These are phyloP conservation scores for Pollenia angustigena DNA, from an alignment of 2,888 invertebrate species.

Conservation along the genomic window DNA sequence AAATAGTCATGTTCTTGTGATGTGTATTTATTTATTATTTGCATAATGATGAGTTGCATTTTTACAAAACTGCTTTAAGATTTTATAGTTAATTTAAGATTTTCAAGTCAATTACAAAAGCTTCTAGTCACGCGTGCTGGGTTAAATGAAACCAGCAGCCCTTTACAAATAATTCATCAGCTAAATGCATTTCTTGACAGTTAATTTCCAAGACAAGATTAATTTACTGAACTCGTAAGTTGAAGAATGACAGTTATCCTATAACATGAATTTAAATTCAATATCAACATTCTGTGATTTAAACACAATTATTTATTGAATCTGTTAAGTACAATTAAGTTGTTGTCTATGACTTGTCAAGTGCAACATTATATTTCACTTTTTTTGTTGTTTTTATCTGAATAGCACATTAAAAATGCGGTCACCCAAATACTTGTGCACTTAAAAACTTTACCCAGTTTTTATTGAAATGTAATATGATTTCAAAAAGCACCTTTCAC, in stretches of 20 bases:
- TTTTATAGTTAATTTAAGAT: no score
- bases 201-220: no score
- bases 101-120: no score
- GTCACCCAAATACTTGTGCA: constrained; percentile 53
- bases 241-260: no score
- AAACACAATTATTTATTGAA: constrained; percentile 8
- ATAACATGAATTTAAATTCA: no score
- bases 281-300: constrained; percentile 5
- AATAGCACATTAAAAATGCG: constrained; percentile 30
- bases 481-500: not conserved
- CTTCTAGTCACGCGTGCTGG: no score
- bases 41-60: not conserved
- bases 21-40: constrained; percentile 14
- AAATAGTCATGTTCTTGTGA: constrained; percentile 2
- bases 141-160: no score
- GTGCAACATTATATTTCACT: constrained; percentile 16
- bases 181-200: no score
- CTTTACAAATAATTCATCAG: no score
- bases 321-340: constrained; percentile 19
- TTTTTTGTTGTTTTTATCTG: constrained; percentile 24
- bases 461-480: constrained; percentile 42
- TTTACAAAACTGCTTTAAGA: not conserved
- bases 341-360: constrained; percentile 50
- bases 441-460: constrained; percentile 47
- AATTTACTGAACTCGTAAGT: no score